Evolutionary conservation across 2,797 vertebrate genomes (phyloP).

Genomic region (Champsocephalus esox): DNA sequence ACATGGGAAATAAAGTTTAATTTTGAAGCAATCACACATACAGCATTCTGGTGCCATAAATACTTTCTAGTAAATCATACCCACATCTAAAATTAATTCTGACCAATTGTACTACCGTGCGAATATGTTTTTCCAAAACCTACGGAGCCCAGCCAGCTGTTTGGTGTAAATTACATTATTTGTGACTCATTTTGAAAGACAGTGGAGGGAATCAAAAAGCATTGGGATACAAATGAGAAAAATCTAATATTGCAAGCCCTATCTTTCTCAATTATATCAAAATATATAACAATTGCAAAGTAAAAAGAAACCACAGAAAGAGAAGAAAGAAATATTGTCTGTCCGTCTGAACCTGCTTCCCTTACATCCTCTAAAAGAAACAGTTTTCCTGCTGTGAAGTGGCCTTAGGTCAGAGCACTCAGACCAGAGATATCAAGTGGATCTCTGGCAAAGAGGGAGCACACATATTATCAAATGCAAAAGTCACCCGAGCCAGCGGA

Average conservation of each 20-base stretch:
- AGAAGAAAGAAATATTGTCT: conserved; percentile 1
- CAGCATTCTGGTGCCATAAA: background rate
- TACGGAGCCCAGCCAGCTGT: background rate
- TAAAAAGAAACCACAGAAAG: background rate
- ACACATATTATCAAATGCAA: conserved; percentile 68
- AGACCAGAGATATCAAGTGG: conserved; percentile 64
- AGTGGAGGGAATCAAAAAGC: background rate
- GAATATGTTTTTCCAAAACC: background rate
- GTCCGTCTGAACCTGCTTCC: conserved; percentile 25
- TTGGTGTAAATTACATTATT: background rate
- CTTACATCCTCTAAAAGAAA: conserved; percentile 24
- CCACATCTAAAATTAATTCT: background rate
- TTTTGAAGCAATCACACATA: background rate
- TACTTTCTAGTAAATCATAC: background rate
- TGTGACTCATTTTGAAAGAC: background rate
- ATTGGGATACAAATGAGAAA: background rate
- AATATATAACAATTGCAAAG: background rate
- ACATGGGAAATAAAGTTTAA: background rate
- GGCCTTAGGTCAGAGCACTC: conserved; percentile 53
- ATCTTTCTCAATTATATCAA: background rate
- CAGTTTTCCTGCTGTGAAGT: conserved; percentile 31
- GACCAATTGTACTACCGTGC: background rate
- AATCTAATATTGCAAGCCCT: background rate
- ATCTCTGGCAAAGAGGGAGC: conserved; percentile 63
- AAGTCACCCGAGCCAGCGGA: conserved; percentile 46